Conservation (phyloP, 2,113 vertebrate species). For the Alethe castanea region DNA sequence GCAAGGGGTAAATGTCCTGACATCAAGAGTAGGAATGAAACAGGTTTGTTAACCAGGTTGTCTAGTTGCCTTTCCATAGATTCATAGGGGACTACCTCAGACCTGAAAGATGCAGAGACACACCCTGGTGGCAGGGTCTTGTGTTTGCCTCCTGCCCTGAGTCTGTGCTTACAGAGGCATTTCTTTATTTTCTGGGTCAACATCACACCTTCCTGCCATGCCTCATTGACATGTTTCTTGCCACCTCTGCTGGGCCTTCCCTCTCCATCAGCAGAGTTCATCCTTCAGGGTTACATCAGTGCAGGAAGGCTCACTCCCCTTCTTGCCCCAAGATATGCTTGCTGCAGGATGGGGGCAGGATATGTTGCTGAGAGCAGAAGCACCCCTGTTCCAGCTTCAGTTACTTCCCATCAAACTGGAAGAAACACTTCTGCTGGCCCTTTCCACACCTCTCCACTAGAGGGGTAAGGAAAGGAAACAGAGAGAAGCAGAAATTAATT, state of each 20-base stretch:
- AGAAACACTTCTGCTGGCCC: not conserved
- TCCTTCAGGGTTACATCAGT: not conserved
- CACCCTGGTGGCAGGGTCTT: not conserved
- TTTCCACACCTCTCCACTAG: not conserved
- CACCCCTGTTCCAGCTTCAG: not conserved
- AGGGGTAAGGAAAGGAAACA: not conserved
- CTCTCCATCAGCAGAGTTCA: not conserved
- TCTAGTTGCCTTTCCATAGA: not conserved
- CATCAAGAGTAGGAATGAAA: not conserved
- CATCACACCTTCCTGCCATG: not conserved
- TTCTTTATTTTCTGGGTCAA: not conserved
- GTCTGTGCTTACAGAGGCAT: not conserved
- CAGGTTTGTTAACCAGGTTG: not conserved
- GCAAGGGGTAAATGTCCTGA: not conserved
- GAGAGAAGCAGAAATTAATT: slow-evolving; percentile 6
- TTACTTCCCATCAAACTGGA: not conserved
- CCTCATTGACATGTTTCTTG: rapidly evolving
- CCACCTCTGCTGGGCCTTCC: not conserved
- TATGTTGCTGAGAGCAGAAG: not conserved
- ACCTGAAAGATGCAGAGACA: rapidly evolving
- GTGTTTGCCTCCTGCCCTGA: not conserved
- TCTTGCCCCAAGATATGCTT: not conserved
- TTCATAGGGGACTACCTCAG: not conserved
- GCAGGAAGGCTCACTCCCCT: not conserved
- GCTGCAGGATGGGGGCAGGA: not conserved